A percentile compares a stretch with the other conserved stretches of the same genome.
phyloP scores from a whole-genome alignment of 2,888 invertebrate genomes.

The Tholera decimalis region DNA sequence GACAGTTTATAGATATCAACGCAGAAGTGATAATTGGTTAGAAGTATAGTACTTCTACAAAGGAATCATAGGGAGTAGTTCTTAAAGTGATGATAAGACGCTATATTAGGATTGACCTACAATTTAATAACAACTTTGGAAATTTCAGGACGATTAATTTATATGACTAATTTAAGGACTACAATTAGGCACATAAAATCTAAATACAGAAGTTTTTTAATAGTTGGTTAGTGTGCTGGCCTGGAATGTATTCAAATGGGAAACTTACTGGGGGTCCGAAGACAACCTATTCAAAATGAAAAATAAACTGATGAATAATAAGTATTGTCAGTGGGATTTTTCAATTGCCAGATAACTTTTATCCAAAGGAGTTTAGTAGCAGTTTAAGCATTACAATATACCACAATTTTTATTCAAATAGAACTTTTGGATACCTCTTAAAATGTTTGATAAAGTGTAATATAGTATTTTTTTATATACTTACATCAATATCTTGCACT shows the following conservation, averaged over 20 bases:
- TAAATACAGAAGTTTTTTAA: background rate
- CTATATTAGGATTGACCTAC: background rate
- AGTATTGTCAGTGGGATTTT: background rate
- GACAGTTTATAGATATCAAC: no score
- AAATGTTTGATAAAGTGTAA: background rate
- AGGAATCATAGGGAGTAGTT: background rate
- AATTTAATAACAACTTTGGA: background rate
- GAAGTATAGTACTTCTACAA: no score
- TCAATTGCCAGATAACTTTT: background rate
- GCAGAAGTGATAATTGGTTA: no score
- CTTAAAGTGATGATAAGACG: background rate
- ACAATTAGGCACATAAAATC: background rate
- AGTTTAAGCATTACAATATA: background rate
- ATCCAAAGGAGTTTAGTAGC: background rate
- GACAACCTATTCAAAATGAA: background rate
- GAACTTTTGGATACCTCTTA: background rate
- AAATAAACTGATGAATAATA: background rate
- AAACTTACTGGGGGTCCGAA: background rate
- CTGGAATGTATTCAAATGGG: background rate
- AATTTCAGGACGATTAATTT: background rate
- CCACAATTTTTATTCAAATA: background rate
- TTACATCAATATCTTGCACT: constrained; percentile 91
- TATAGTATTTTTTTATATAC: constrained; percentile 64
- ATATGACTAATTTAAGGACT: background rate
- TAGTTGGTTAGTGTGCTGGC: no score